A percentile compares a stretch with the other conserved stretches of the same genome.
These are phyloP conservation scores for Metalampra italica DNA, from an alignment of 2,888 invertebrate genomes.

Conservation along the genomic window DNA sequence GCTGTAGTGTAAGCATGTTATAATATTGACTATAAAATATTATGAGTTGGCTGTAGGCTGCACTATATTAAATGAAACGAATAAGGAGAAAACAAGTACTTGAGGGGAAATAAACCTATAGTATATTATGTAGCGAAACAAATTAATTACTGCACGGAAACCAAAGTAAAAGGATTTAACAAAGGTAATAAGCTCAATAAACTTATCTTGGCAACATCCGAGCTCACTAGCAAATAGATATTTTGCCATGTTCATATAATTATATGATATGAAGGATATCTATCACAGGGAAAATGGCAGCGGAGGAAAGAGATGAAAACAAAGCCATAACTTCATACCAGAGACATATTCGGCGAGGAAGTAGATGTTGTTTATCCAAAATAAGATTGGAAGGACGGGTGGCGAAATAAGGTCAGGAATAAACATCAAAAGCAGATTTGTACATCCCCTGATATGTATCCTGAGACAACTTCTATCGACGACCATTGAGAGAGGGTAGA, in stretches of 20 bases:
- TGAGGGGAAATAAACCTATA: too few species aligned
- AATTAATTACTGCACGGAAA: not conserved
- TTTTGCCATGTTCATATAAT: slow-evolving; percentile 2
- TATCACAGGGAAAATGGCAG: slow-evolving; percentile 8
- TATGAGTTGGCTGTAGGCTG: not conserved
- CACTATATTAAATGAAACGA: too few species aligned
- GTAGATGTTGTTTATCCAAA: slow-evolving; percentile 30
- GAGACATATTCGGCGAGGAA: slow-evolving; percentile 31
- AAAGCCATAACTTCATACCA: slow-evolving; percentile 48
- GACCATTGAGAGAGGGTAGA: slow-evolving; percentile 1
- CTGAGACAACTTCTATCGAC: not conserved
- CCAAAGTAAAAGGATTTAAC: slow-evolving; percentile 12
- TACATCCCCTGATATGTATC: slow-evolving; percentile 4
- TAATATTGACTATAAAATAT: not conserved
- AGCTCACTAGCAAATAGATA: slow-evolving; percentile 7
- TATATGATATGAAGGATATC: slow-evolving; percentile 2
- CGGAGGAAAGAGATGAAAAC: slow-evolving; percentile 39
- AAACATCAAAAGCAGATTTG: slow-evolving; percentile 27
- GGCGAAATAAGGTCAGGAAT: slow-evolving; percentile 26
- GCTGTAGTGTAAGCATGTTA: too few species aligned
- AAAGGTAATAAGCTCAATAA: slow-evolving; percentile 1
- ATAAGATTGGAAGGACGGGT: slow-evolving; percentile 25
- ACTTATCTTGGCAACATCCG: slow-evolving; percentile 4
- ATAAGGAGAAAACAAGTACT: too few species aligned
- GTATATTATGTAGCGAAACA: not conserved